Base-by-base conservation (phyloP, 2,113 vertebrate genomes). In the Tachysurus fulvidraco region DNA sequence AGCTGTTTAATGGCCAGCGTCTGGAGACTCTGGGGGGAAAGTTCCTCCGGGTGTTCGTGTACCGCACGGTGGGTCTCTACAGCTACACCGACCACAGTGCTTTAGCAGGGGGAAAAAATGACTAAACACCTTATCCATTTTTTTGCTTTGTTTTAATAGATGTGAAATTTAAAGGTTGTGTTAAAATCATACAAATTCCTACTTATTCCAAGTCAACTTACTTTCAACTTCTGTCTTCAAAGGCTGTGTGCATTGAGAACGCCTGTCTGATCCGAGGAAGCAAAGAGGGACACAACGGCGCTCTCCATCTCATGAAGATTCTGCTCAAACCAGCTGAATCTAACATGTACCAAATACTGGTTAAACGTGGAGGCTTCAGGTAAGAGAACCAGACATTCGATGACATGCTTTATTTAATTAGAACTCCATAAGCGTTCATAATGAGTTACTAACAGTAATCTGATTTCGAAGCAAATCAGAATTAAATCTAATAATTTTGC, bases 171-270 rank as follows among this genome's bases (percentile, higher is more conserved):
- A 23, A 3, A 0, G 44, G 11, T 76, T 76, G 21, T n/a, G 23
- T 46, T 50, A 5, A 25, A 76, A n/a, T 73, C 36, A 73, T 41
- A 79, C 28, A 57, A 57, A 59, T 19, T 8, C 21, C 21, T 60
- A 11, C 28, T 14, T 55, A 52, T 67, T 17, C 36, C 3, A 12
- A 10, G 69, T 46, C 36, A 25, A 23, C 44, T 4, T 25, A 73
- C 7, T 23, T 10, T 36, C 9, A 2, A 44, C 10, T n/a, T 76
- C 21, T 54, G 79, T 90, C 85, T 83, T 88, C 64, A 83, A 90
- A 99, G 98, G 96, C 97, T 85, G 96, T 97, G 86, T 99, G 98
- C 93, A 91, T 99, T 89, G 98, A 99, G 93, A 99, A 99, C 88
- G 95, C 97, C 62, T 99, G 98, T 91, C 95, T 99, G 94, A 85